Conservation (phyloP, 2,797 vertebrate genomes). For the Pseudochirops corinnae region DNA sequence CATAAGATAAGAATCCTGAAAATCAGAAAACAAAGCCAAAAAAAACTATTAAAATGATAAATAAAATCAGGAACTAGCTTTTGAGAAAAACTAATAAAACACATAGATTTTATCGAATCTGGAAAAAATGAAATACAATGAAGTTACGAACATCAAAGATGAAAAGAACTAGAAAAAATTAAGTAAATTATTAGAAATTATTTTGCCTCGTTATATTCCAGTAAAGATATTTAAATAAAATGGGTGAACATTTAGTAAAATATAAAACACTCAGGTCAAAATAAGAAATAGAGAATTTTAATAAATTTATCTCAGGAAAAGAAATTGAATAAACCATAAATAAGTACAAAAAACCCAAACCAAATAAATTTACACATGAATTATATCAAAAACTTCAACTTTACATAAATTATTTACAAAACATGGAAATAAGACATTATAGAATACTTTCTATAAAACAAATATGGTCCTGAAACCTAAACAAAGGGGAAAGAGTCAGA, state of each 20-base stretch:
- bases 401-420: not conserved
- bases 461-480: not conserved
- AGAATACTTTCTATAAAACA: not conserved
- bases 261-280: not conserved
- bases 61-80: not conserved
- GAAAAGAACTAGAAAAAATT: not conserved
- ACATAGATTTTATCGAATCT: not conserved
- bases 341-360: not conserved
- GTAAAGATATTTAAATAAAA: not conserved
- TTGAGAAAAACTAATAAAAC: not conserved
- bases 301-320: not conserved
- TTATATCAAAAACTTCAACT: not conserved
- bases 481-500: not conserved
- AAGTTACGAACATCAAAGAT: not conserved
- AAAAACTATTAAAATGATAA: not conserved
- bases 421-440: not conserved
- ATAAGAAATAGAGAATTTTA: not conserved
- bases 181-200: not conserved
- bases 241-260: not conserved
- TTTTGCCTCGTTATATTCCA: not conserved
- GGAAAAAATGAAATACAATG: not conserved
- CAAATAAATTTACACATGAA: not conserved
- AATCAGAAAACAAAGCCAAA: not conserved
- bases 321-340: not conserved
- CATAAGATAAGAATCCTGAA: not conserved